phyloP scores from a whole-genome alignment of 2,797 vertebrate genomes.

The Apogon talboti region DNA sequence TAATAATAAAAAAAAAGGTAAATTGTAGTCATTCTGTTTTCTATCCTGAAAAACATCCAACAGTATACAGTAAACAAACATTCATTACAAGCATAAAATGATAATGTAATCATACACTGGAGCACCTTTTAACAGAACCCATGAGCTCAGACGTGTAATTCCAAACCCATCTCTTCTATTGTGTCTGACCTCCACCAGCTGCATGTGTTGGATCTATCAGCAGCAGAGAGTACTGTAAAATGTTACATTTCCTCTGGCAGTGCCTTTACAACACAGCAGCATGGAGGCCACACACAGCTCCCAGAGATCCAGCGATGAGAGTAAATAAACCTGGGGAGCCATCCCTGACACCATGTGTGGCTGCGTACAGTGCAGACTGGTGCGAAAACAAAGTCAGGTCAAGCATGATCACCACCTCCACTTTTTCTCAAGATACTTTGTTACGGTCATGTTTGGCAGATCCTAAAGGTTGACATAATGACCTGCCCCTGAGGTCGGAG shows the following conservation, averaged over 20 bases:
- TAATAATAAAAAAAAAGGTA: too few species aligned
- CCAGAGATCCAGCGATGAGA: constrained; percentile 82
- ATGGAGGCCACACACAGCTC: constrained; percentile 87
- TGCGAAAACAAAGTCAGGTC: constrained; percentile 67
- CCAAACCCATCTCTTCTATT: constrained; percentile 46
- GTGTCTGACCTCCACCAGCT: constrained; percentile 53
- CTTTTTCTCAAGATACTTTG: constrained; percentile 44
- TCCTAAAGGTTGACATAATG: constrained; percentile 17
- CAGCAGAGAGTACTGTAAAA: constrained; percentile 74
- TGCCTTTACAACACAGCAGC: constrained; percentile 83
- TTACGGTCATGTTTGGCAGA: constrained; percentile 21
- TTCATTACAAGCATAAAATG: too few species aligned
- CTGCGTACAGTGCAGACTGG: constrained; percentile 70
- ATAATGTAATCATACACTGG: neutral
- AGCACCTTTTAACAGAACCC: neutral
- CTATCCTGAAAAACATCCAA: too few species aligned
- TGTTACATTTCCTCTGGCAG: constrained; percentile 80
- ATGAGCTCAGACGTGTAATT: constrained; percentile 9
- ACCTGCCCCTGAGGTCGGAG: constrained; percentile 29
- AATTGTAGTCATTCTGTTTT: too few species aligned
- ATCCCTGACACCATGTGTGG: constrained; percentile 82
- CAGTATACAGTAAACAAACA: neutral
- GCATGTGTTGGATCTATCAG: constrained; percentile 74
- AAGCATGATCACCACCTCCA: constrained; percentile 64
- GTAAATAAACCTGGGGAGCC: constrained; percentile 88